Evolutionary conservation across 2,888 invertebrate species (phyloP).

Genomic region (Cyrtodaria siliqua): DNA sequence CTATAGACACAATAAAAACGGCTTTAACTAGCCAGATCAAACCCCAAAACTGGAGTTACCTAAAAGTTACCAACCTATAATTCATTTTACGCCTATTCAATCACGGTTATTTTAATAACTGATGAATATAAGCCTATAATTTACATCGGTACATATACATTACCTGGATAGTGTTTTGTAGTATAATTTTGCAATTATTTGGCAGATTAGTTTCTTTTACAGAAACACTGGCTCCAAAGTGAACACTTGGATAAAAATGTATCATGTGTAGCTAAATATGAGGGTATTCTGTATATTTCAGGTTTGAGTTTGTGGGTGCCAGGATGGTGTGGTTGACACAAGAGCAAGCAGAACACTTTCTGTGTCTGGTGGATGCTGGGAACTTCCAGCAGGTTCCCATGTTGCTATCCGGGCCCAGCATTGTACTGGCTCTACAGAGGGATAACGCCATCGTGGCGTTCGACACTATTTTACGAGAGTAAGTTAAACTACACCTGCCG

Average conservation of each 20-base stretch:
- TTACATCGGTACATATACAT: no score
- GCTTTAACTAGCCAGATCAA: no score
- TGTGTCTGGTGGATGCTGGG: conserved; percentile 77
- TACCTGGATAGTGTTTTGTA: no score
- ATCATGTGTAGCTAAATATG: background rate
- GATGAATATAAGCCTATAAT: no score
- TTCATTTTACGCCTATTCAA: no score
- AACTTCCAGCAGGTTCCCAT: conserved; percentile 79
- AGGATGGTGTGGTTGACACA: conserved; percentile 81
- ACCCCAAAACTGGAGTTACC: no score
- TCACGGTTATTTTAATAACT: no score
- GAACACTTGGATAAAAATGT: background rate
- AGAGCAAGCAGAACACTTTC: conserved; percentile 79
- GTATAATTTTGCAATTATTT: no score
- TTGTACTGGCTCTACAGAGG: conserved; percentile 81
- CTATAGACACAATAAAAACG: no score
- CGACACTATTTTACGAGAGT: conserved; percentile 78
- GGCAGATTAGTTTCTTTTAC: no score
- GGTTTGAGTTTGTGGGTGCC: conserved; percentile 80
- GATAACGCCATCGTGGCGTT: conserved; percentile 83
- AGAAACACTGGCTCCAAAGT: background rate
- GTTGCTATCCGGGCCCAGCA: conserved; percentile 76
- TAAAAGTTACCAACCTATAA: no score
- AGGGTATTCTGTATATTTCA: no score
- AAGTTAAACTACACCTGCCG: conserved; percentile 45